Evolutionary conservation across 1,140 invertebrate genomes (phyloP), one percentile per base, ranked within the genome.

Genomic region (Ips nitidus): DNA sequence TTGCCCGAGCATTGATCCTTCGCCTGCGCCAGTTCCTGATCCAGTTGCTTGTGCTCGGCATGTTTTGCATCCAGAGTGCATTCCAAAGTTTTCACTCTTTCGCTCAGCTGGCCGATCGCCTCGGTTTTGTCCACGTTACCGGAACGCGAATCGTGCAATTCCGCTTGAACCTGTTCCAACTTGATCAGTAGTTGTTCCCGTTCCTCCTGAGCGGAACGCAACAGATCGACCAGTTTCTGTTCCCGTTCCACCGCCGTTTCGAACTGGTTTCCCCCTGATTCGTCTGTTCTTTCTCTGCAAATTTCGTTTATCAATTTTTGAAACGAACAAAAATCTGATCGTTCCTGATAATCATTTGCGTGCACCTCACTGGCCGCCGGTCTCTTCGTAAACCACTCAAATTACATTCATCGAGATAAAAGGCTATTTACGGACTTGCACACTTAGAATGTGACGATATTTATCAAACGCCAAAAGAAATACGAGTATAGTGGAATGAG

Each of bases 131-230:
- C 62, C 52, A 50, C 43, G 37, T 52, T 56, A 66, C 62, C 62
- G 43, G 64, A 40, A 50, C 73, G 59, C 4, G 64, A 52, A 71
- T 82, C 86, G 56, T 87, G 85, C 37, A 94, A 74, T 65, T 92
- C 89, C 0, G 83, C 84, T 73, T 84, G 88, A 1, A 94, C 75
- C 74, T 95, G 92, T 73, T 92, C 90, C 76, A 93, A 90, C 74
- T 94, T 94, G n/a, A 87, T 83, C 6, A 93, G 74, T 7, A 94
- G 77, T 3, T 73, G 81, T 71, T 92, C 90, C 8, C 89, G 83
- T 77, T 94, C 91, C 69, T 92, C 90, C 82, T 95, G 92, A 5
- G 91, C 91, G 71, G 88, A 88, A 82, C 94, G 94, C 0, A 95
- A 82, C 42, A 95, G 82, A 75, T 91, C 91, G n/a, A 94, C 83